These are phyloP conservation scores for Hirtodrosophila cameraria DNA, from an alignment of 2,888 invertebrate genomes.

Conservation along the genomic window DNA sequence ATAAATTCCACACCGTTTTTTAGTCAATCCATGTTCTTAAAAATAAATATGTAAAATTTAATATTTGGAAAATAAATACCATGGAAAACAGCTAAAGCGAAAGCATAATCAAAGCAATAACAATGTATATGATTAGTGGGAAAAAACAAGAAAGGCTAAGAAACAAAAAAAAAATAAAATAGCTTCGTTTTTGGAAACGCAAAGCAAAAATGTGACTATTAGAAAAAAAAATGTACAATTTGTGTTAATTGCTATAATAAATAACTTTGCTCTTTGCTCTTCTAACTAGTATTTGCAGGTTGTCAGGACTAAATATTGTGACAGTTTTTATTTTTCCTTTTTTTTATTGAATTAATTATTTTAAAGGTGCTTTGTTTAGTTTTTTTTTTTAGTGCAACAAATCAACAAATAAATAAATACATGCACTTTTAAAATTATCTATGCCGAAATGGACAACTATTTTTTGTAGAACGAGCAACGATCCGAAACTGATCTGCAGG, in stretches of 20 bases:
- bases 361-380: slow-evolving; percentile 13
- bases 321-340: slow-evolving; percentile 41
- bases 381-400: slow-evolving; percentile 62
- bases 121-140: slow-evolving; percentile 17
- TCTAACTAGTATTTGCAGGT: slow-evolving; percentile 55
- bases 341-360: slow-evolving; percentile 37
- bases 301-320: slow-evolving; percentile 54
- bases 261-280: slow-evolving; percentile 54
- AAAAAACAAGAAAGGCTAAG: slow-evolving; percentile 11
- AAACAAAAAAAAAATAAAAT: slow-evolving; percentile 14
- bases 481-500: too few species aligned
- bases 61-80: slow-evolving; percentile 64
- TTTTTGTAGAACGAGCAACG: slow-evolving; percentile 15
- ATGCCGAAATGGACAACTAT: slow-evolving; percentile 21
- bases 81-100: slow-evolving; percentile 53
- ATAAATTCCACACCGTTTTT: slow-evolving; percentile 13
- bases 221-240: slow-evolving; percentile 31
- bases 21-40: slow-evolving; percentile 43
- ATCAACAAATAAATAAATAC: slow-evolving; percentile 76
- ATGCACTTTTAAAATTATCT: slow-evolving; percentile 60
- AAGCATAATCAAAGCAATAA: slow-evolving; percentile 48
- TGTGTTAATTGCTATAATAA: slow-evolving; percentile 59
- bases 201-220: slow-evolving; percentile 49
- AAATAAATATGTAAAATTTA: slow-evolving; percentile 43
- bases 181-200: slow-evolving; percentile 36